A percentile compares a stretch with the other conserved stretches of the same genome.
Evolutionary conservation across 2,888 invertebrate species (phyloP).

Genomic region (Scelioninae gen. 1): DNA sequence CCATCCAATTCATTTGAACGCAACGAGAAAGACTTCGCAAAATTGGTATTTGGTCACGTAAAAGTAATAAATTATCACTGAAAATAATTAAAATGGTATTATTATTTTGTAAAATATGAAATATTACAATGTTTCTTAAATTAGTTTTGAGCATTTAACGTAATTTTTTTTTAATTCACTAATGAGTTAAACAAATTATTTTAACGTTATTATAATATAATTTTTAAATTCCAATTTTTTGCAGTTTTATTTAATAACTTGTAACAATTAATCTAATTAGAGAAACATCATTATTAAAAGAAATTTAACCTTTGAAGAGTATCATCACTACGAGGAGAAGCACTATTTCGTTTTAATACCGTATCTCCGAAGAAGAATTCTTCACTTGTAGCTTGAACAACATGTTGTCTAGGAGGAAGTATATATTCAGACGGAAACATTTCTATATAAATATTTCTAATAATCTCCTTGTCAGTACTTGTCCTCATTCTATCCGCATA

Average conservation of each 20-base stretch:
- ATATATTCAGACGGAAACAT: conserved; percentile 85
- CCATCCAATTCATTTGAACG: conserved; percentile 95
- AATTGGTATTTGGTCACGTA: conserved; percentile 87
- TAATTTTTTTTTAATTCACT: too few species aligned
- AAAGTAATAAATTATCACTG: conserved; percentile 84
- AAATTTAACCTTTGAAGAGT: conserved; percentile 20
- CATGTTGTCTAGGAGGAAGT: conserved; percentile 84
- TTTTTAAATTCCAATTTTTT: too few species aligned
- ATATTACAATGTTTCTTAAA: too few species aligned
- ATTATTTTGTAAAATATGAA: not conserved
- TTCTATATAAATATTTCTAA: conserved; percentile 85
- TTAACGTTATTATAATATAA: too few species aligned
- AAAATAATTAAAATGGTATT: not conserved
- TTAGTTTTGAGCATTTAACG: too few species aligned
- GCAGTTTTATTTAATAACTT: not conserved
- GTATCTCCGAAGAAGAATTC: conserved; percentile 89
- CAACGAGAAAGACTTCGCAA: conserved; percentile 94
- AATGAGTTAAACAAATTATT: too few species aligned
- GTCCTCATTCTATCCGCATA: conserved; percentile 95
- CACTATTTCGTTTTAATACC: conserved; percentile 83
- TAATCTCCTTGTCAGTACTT: conserved; percentile 89
- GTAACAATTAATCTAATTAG: conserved; percentile 1
- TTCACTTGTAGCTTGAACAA: conserved; percentile 86
- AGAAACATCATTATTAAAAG: conserved; percentile 8
- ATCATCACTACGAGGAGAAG: conserved; percentile 77